Evolutionary conservation across 2,113 vertebrate genomes (phyloP).

Genomic region (Menidia beryllina): DNA sequence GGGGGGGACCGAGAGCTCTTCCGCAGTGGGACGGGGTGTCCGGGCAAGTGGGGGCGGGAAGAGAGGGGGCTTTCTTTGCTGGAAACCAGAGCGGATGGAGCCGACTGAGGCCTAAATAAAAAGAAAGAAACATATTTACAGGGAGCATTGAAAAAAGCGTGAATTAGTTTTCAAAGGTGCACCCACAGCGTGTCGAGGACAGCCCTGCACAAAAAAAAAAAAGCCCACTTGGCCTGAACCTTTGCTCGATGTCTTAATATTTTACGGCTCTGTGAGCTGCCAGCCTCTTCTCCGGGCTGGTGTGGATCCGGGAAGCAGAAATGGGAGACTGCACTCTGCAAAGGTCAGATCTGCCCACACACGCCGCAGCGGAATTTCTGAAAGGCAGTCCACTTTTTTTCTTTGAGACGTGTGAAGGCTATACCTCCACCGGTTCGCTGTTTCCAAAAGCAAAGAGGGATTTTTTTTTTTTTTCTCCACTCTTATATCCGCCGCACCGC

Average conservation of each 20-base stretch:
- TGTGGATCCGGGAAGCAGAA: conserved; percentile 54
- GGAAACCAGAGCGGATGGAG: conserved; percentile 29
- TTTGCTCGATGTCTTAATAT: conserved; percentile 76
- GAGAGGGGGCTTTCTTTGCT: conserved; percentile 18
- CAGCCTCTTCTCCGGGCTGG: conserved; percentile 41
- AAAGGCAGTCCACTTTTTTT: conserved; percentile 30
- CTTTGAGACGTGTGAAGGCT: conserved; percentile 15
- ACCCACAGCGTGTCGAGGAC: conserved; percentile 8
- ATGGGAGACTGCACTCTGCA: conserved; percentile 38
- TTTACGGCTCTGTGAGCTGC: conserved; percentile 63
- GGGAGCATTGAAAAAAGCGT: no score
- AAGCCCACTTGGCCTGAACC: conserved; percentile 67
- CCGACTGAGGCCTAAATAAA: conserved; percentile 1
- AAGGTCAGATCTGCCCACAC: conserved; percentile 64
- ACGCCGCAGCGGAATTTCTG: conserved; percentile 14
- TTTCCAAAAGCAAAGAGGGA: conserved; percentile 6
- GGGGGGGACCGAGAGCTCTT: conserved; percentile 34
- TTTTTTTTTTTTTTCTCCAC: not conserved
- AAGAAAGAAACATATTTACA: no score
- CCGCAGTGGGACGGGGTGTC: conserved; percentile 29
- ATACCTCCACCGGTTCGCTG: not conserved
- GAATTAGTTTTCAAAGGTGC: conserved; percentile 22
- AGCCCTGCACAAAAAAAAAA: conserved; percentile 14
- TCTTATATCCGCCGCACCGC: not conserved
- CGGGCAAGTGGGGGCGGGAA: conserved; percentile 30